Evolutionary conservation across 1,140 invertebrate genomes (phyloP), one percentile per base, ranked within the genome.

Genomic region (Bicyclus anynana): DNA sequence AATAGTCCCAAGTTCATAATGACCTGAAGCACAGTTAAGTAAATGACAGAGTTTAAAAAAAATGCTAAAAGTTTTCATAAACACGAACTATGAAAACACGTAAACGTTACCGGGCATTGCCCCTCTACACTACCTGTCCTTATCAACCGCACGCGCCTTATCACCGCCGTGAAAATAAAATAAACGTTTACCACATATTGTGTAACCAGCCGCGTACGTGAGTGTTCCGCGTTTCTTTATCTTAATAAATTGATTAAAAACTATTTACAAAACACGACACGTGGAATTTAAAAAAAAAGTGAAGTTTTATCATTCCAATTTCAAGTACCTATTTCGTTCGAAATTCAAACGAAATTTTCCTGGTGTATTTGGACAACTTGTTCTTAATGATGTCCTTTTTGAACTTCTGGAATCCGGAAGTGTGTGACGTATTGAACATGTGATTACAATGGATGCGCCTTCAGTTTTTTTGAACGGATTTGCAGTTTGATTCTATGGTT

Each of bases 131-230:
- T 38, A 55, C 59, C 59, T 52, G 52, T 37, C 9, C 42, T 54
- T 60, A 61, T 61, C 59, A 52, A 47, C 51, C 59, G 59, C 26
- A 54, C 59, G 59, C 52, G 46, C 38, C 37, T 61, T 61, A 61
- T 61, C 59, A 59, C 12, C 46, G 7, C 16, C 21, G 49, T 47
- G 42, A 53, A 59, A 59, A 21, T 52, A n/a, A n/a, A 59, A 56
- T 35, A 50, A 48, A 44, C 47, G n/a, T n/a, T n/a, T n/a, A 50
- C 26, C 55, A 51, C 26, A 35, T 12, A 7, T 44, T 44, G 40
- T 44, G 40, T 20, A 44, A 44, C 17, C 17, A 17, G 7, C 6
- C 48, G 55, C 48, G 55, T 57, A 57, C 55, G 56, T 59, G 49
- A 59, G 49, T 20, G 29, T 59, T 57, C 6, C 2, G 1, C 38